phyloP scores from a whole-genome alignment of 1,140 invertebrate genomes.

The Cyrtorhinus lividipennis region DNA sequence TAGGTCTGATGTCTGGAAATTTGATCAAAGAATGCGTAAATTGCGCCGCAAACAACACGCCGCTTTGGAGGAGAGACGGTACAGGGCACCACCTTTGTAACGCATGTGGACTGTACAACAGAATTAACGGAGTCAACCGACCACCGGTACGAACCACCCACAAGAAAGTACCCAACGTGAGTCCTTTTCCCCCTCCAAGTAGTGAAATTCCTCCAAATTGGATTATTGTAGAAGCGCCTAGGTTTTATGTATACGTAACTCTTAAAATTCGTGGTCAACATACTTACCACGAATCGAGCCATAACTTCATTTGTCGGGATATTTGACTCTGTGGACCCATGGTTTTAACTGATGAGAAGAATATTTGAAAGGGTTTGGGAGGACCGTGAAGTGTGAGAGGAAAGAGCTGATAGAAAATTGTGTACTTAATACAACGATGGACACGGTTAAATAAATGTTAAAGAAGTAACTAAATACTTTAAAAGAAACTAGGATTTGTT shows the following conservation, averaged over 20 bases:
- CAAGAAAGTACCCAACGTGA: slow-evolving; percentile 29
- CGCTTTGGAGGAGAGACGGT: slow-evolving; percentile 74
- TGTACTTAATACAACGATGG: no score
- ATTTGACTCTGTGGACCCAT: no score
- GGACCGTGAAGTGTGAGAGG: no score
- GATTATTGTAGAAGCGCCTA: background rate
- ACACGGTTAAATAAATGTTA: no score
- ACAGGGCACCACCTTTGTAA: slow-evolving; percentile 83
- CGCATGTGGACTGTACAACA: slow-evolving; percentile 69
- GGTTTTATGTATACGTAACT: background rate
- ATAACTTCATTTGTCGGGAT: no score
- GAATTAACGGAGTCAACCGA: slow-evolving; percentile 74
- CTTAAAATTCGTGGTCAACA: no score
- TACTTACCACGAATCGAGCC: no score
- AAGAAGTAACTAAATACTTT: no score
- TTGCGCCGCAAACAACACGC: slow-evolving; percentile 70
- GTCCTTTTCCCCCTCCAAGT: slow-evolving; percentile 12
- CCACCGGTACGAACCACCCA: slow-evolving; percentile 40
- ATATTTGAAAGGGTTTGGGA: no score
- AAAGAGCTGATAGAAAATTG: no score
- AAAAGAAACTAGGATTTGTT: no score
- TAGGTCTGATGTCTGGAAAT: slow-evolving; percentile 13
- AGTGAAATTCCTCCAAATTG: background rate
- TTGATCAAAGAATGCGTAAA: slow-evolving; percentile 77
- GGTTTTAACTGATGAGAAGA: no score